These are phyloP conservation scores for Crotalus helleri DNA, from an alignment of 2,113 vertebrate species.

Conservation along the genomic window DNA sequence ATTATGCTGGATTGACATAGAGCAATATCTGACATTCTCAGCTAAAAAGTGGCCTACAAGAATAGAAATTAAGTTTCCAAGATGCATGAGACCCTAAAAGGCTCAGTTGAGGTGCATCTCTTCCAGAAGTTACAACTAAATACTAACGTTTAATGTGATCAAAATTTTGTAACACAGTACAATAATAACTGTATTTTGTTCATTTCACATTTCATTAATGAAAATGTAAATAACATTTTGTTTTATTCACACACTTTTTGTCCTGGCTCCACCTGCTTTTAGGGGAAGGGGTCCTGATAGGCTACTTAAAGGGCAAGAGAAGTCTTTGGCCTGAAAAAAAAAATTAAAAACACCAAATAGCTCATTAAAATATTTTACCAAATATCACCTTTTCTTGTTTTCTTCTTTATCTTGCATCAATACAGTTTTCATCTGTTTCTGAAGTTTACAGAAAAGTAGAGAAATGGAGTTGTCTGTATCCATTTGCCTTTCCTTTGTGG, in stretches of 20 bases:
- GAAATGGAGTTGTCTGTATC: not conserved
- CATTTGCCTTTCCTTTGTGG: slow-evolving; percentile 14
- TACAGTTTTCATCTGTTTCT: not conserved
- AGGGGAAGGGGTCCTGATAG: not conserved
- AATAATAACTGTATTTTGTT: not conserved
- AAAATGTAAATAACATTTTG: not conserved
- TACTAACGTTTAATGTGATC: not conserved
- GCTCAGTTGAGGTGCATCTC: not conserved
- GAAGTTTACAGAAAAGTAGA: not conserved
- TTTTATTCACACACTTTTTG: not conserved
- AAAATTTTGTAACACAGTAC: not conserved
- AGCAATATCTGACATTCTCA: not conserved
- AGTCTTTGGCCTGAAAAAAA: not conserved
- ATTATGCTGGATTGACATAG: not conserved
- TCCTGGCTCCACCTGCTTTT: not conserved
- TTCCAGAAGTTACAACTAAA: not conserved
- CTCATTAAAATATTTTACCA: not conserved
- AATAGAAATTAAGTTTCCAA: not conserved
- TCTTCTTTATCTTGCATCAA: not conserved
- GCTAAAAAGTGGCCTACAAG: not conserved
- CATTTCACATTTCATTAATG: not conserved
- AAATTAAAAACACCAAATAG: not conserved
- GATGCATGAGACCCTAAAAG: not conserved
- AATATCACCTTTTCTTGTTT: not conserved
- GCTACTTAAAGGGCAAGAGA: not conserved